Conservation (phyloP, 2,888 invertebrate genomes). For the Caenorhabditis sp. region DNA sequence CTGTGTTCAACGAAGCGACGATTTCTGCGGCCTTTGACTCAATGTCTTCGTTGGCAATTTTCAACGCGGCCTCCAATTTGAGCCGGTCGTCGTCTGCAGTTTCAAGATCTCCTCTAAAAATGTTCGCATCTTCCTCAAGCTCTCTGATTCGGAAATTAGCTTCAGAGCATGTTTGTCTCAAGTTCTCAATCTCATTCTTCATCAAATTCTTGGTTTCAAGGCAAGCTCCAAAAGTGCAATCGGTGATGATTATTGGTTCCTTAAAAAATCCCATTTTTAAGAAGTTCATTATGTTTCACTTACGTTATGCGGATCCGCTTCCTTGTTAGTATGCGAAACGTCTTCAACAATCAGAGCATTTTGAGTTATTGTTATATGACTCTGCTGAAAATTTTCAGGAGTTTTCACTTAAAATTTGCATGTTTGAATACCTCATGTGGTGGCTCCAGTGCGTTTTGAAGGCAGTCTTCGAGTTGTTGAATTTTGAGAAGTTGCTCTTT, state of each 20-base stretch:
- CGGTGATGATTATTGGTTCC: conserved; percentile 63
- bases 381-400: conserved; percentile 20
- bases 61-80: conserved; percentile 43
- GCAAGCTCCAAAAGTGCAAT: conserved; percentile 73
- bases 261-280: too few species aligned
- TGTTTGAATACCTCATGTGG: conserved; percentile 13
- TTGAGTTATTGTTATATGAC: conserved; percentile 43
- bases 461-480: conserved; percentile 52
- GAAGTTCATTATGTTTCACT: conserved; percentile 13
- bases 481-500: conserved; percentile 78
- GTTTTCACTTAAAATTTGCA: not conserved
- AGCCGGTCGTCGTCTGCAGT: conserved; percentile 65
- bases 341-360: conserved; percentile 55
- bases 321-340: conserved; percentile 25
- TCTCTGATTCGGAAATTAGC: conserved; percentile 68
- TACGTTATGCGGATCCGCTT: conserved; percentile 37
- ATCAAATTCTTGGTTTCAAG: conserved; percentile 71
- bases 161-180: conserved; percentile 72
- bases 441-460: conserved; percentile 39
- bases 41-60: conserved; percentile 59
- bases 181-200: conserved; percentile 75
- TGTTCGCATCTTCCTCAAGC: conserved; percentile 73
- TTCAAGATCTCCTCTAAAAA: conserved; percentile 69
- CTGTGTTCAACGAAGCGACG: conserved; percentile 65
- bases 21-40: conserved; percentile 77